Evolutionary conservation across 2,113 vertebrate species (phyloP), one percentile per base, ranked within the genome.

Genomic region (Bos taurus): DNA sequence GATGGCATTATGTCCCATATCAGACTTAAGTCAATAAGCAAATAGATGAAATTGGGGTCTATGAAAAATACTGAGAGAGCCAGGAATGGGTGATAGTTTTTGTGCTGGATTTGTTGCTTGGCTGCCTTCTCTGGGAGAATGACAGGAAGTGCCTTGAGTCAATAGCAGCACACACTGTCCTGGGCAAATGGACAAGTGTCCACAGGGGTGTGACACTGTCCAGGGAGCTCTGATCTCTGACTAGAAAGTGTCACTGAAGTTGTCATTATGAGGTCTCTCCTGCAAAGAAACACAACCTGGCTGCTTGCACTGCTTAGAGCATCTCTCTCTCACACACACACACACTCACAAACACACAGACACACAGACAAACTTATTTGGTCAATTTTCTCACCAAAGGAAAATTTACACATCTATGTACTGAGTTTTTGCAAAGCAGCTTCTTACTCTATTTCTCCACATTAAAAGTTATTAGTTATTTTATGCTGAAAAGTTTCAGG

Each of bases 91-190:
- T 91, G 82, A 87, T 6, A 21, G 30, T 78, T 93, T 60, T 62
- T 90, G 86, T 82, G 91, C 14, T 81, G 88, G 14, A 67, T 96
- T 90, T 97, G 46, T 60, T 43, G n/a, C 90, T 83, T 95, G 80
- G 26, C 64, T 93, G 92, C 19, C 62, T 93, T 88, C 74, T 90
- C 56, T 59, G 60, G 28, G 88, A 83, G 60, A 94, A 36, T 57
- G 84, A 81, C 77, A 88, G 92, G 81, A 97, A 82, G 43, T 82
- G 5, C 15, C 67, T 80, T 50, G 50, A 6, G 33, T 71, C 25
- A 17, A 28, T 4, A 46, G 48, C 26, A 78, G 97, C 30, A 94
- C 64, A 60, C 14, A 9, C 1, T 95, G 87, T 96, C 96, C 94
- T 96, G 90, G 46, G 57, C 81, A 92, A 26, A 88, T 12, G 43